Base-by-base conservation (phyloP, 1,140 invertebrate species). In the Cotesia glomerata region DNA sequence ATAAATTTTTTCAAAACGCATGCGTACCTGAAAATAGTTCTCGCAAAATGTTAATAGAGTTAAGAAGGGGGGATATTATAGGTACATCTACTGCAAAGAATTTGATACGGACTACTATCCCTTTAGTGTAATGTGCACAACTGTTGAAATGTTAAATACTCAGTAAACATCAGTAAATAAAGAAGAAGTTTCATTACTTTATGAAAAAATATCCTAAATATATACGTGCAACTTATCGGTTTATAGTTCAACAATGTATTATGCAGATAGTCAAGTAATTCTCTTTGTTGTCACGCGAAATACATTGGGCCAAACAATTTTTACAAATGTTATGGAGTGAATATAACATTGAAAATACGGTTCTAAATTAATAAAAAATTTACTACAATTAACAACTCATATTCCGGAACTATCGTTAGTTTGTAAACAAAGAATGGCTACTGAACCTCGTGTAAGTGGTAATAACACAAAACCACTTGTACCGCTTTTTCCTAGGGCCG, bases 401-500 rank as follows among this genome's bases (percentile, higher is more conserved):
- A 64, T 36, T 36, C n/a, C 61, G n/a, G 7, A 14, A 18, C 8
- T 49, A 7, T 26, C 39, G 13, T 26, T 51, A 77, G 69, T 77
- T 79, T 76, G 76, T 80, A 79, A 79, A 79, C 71, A 75, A 78
- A 82, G 52, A 75, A 85, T 85, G 84, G 82, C 84, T 49, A 76
- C 74, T 67, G 81, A 84, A 62, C 72, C 77, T 78, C 81, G 78
- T 74, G 82, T 83, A 61, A 80, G 78, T 36, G 82, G 80, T 32
- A 85, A 86, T 72, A 45, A 45, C 7, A 77, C 81, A 5, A 88
- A 88, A 71, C 85, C 87, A 36, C 75, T 88, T 71, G 81, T 88
- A 71, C 85, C 83, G 68, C 79, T 88, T 45, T 88, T 88, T 76
- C 79, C 81, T 0, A 86, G 86, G 71, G 81, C 84, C 16, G 79